Conservation (phyloP, 1,140 invertebrate species). For the Dermatophagoides farinae region DNA sequence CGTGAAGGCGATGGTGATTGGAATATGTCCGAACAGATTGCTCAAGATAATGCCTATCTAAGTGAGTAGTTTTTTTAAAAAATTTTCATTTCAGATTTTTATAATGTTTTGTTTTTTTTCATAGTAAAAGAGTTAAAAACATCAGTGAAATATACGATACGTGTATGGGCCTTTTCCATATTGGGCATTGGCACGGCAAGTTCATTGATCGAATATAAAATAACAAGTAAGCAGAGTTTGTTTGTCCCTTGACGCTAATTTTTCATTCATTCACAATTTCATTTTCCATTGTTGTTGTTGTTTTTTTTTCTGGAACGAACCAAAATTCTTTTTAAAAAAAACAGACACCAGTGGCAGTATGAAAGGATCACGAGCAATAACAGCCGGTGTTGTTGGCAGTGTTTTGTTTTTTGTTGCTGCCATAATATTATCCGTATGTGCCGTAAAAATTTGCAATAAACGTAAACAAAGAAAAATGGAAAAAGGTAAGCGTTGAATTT, state of each 20-base stretch:
- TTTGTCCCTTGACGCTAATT: not conserved
- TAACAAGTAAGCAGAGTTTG: constrained; percentile 31
- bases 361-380: constrained; percentile 15
- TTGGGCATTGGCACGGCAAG: constrained; percentile 46
- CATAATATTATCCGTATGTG: constrained; percentile 82
- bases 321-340: not conserved
- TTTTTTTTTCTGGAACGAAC: too few species aligned
- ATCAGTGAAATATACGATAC: constrained; percentile 68
- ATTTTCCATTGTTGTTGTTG: too few species aligned
- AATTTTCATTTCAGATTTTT: not conserved
- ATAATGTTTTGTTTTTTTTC: constrained; percentile 19
- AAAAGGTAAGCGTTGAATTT: constrained; percentile 49
- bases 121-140: constrained; percentile 72
- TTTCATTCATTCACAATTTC: not conserved
- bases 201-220: constrained; percentile 60
- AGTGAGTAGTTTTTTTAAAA: constrained; percentile 30
- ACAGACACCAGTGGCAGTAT: not conserved
- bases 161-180: constrained; percentile 56
- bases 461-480: constrained; percentile 83
- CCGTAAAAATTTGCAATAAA: constrained; percentile 92
- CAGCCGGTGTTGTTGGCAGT: constrained; percentile 71
- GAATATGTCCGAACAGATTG: constrained; percentile 50
- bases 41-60: constrained; percentile 65
- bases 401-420: constrained; percentile 89
- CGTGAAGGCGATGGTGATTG: constrained; percentile 67